Base-by-base conservation (phyloP, 2,113 vertebrate species). In the Heterochromis multidens region DNA sequence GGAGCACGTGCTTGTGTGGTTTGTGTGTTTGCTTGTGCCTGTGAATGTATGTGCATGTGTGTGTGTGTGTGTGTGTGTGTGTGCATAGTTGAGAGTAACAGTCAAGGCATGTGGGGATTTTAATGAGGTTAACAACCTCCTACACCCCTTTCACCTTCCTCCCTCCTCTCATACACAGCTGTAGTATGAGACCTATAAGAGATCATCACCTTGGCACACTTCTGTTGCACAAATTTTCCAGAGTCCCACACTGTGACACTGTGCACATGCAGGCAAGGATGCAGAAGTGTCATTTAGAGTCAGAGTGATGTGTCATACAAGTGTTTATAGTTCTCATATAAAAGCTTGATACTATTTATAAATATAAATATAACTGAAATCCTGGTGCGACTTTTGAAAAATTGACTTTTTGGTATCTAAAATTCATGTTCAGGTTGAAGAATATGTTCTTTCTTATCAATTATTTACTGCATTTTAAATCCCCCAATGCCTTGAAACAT, bases 91-190 rank as follows among this genome's bases (percentile, higher is more conserved):
- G 25, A 58, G 80, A 88, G 81, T 35, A 85, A 54, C 46, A 74
- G n/a, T 52, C 25, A 74, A 52, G 67, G 86, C 79, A 85, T 86
- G 83, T 80, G 49, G 13, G 27, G 33, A 37, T 79, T 84, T 17
- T 87, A 90, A 92, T 92, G 88, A 93, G 90, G 86, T 92, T 93
- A 90, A 90, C 82, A 85, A 83, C 84, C 83, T 89, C 89, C 70
- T 54, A 81, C 90, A 86, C 58, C 67, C 77, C 33, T 65, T 89
- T 85, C 89, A 88, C 90, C 67, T 43, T 37, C 46, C 85, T 52
- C 49, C 37, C 54, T 31, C 77, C 77, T 40, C 37, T 46, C 83
- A 80, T 77, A 62, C 58, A 67, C 86, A 86, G 67, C 31, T 17
- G 9, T 74, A 81, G 27, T 35, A 70, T 33, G 54, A 80, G 82